Evolutionary conservation across 2,888 invertebrate species (phyloP).

Genomic region (Pristionchus mayeri): DNA sequence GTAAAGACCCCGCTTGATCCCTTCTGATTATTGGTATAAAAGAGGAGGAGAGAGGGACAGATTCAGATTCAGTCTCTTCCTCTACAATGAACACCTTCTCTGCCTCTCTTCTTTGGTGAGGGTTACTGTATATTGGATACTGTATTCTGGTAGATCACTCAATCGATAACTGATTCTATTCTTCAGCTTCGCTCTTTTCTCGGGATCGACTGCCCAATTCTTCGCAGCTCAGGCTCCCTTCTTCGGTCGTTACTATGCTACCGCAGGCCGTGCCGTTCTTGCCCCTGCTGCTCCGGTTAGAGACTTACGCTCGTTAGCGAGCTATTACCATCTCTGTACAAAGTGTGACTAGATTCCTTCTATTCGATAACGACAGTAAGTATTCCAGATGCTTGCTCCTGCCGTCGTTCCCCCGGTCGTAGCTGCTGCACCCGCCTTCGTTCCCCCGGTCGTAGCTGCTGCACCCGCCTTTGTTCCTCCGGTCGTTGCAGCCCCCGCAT

Average conservation of each 20-base stretch:
- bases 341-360: neutral
- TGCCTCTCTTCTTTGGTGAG: slow-evolving; percentile 41
- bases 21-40: neutral
- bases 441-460: slow-evolving; percentile 6
- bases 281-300: slow-evolving; percentile 29
- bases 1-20: slow-evolving; percentile 26
- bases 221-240: slow-evolving; percentile 37
- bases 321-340: neutral
- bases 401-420: neutral
- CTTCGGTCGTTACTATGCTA: slow-evolving; percentile 39
- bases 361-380: neutral
- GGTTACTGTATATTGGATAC: neutral
- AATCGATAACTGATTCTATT: neutral
- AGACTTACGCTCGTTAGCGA: slow-evolving; percentile 13
- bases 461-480: too few relatives aligned
- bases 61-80: slow-evolving; percentile 26
- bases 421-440: slow-evolving; percentile 30
- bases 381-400: neutral
- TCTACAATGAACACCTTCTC: slow-evolving; percentile 37
- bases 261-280: slow-evolving; percentile 41
- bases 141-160: neutral
- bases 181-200: slow-evolving; percentile 39
- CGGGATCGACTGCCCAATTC: slow-evolving; percentile 33
- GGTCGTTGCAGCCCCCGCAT: too few relatives aligned
- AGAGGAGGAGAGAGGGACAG: neutral